Percentiles rank a stretch among this genome's conserved stretches.
These are phyloP conservation scores for Ochotona princeps DNA, from an alignment of 2,113 vertebrate species.

Conservation along the genomic window DNA sequence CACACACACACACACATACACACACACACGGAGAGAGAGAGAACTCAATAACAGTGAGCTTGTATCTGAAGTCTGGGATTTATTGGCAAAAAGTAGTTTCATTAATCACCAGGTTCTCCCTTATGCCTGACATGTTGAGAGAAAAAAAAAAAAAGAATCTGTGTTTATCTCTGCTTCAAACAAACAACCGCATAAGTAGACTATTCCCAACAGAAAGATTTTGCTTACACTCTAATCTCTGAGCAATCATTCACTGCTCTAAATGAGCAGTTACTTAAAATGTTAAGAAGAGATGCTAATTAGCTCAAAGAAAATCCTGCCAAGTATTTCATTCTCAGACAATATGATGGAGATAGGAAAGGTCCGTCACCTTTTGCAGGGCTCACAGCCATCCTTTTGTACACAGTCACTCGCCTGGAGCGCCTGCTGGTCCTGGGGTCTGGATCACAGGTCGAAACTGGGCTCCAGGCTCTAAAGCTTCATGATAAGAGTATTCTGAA, in stretches of 20 bases:
- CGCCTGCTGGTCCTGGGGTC: not conserved
- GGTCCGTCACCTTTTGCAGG: constrained; percentile 47
- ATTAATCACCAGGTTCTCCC: constrained; percentile 93
- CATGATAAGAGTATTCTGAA: not conserved
- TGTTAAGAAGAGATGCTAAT: constrained; percentile 91
- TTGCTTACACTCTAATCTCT: constrained; percentile 91
- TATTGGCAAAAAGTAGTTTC: constrained; percentile 84
- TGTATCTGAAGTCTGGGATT: constrained; percentile 85
- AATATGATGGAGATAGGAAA: constrained; percentile 59
- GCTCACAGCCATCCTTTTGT: not conserved
- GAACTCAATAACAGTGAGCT: constrained; percentile 80
- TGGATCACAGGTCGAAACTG: not conserved
- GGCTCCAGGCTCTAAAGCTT: not conserved
- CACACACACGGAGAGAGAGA: too few species aligned
- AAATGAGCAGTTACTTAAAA: constrained; percentile 96
- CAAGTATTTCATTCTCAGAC: constrained; percentile 83
- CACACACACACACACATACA: too few species aligned
- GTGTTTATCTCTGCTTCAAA: constrained; percentile 93
- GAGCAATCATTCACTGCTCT: constrained; percentile 93
- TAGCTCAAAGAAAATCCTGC: constrained; percentile 88
- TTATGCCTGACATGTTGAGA: constrained; percentile 88
- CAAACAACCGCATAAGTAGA: constrained; percentile 91
- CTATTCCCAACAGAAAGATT: constrained; percentile 93
- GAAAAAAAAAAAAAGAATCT: constrained; percentile 90
- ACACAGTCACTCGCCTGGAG: not conserved